Conservation (phyloP, 1,140 invertebrate species). For the Macrobrachium nipponense region DNA sequence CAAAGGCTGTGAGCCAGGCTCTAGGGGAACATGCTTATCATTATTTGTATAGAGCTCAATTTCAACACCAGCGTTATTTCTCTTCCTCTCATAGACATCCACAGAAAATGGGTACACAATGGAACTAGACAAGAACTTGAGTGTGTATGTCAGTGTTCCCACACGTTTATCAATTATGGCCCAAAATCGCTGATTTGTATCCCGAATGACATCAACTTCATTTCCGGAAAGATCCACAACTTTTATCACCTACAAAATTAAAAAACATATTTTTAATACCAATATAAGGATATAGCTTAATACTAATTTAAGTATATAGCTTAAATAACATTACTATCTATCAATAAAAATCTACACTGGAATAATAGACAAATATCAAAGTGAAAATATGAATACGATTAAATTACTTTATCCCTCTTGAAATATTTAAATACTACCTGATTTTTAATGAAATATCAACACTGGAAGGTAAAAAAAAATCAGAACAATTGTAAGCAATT, state of each 20-base stretch:
- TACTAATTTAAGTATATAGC: not conserved
- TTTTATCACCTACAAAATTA: conserved; percentile 50
- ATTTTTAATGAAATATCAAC: too few species aligned
- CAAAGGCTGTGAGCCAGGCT: conserved; percentile 39
- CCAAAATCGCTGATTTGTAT: conserved; percentile 61
- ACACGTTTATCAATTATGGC: conserved; percentile 30
- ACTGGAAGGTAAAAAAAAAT: too few species aligned
- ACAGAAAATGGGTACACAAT: conserved; percentile 47
- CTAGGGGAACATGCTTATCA: conserved; percentile 26
- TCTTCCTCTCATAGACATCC: conserved; percentile 56
- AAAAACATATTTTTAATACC: not conserved
- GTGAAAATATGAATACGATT: too few species aligned
- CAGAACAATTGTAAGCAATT: not conserved
- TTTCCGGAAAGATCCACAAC: conserved; percentile 25
- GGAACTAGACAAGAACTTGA: conserved; percentile 60
- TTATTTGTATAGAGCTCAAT: conserved; percentile 54
- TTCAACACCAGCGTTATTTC: conserved; percentile 11
- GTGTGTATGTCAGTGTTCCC: conserved; percentile 31
- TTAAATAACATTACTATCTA: too few species aligned
- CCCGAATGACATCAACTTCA: conserved; percentile 51
- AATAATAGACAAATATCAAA: too few species aligned
- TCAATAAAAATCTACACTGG: too few species aligned
- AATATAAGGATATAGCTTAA: not conserved
- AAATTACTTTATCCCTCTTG: too few species aligned
- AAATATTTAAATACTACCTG: too few species aligned